Conservation (phyloP, 2,888 invertebrate species). For the Uloborus plumipes region DNA sequence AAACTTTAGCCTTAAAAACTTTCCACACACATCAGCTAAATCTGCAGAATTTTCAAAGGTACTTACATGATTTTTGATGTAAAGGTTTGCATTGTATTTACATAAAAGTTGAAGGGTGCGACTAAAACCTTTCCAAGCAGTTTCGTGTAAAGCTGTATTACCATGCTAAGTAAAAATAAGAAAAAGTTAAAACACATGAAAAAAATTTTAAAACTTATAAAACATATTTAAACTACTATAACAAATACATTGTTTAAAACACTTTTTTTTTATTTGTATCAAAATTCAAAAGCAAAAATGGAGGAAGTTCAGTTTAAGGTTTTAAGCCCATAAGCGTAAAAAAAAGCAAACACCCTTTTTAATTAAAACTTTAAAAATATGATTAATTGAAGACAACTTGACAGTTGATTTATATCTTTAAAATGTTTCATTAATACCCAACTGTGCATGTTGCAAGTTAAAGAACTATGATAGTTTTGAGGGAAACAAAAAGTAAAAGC, state of each 20-base stretch:
- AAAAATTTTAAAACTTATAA: not conserved
- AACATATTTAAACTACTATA: not conserved
- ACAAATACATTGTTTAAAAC: not conserved
- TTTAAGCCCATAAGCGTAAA: no score
- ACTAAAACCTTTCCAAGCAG: constrained; percentile 94
- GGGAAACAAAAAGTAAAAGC: no score
- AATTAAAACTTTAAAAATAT: no score
- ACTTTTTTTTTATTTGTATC: not conserved
- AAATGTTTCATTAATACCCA: no score
- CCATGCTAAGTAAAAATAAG: constrained; percentile 79
- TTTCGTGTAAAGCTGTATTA: constrained; percentile 93
- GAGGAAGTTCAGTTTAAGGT: no score
- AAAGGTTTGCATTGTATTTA: constrained; percentile 76
- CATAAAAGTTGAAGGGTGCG: constrained; percentile 82
- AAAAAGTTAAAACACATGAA: not conserved
- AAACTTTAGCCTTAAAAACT: not conserved
- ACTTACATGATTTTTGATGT: constrained; percentile 71
- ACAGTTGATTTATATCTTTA: no score
- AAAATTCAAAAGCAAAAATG: no score
- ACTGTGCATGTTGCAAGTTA: no score
- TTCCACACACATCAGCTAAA: not conserved
- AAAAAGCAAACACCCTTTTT: no score
- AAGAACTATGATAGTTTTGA: no score
- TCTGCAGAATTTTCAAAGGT: not conserved
- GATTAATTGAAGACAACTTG: no score